Evolutionary conservation across 2,113 vertebrate species (phyloP), one percentile per base, ranked within the genome.

Genomic region (Oreamnos americanus): DNA sequence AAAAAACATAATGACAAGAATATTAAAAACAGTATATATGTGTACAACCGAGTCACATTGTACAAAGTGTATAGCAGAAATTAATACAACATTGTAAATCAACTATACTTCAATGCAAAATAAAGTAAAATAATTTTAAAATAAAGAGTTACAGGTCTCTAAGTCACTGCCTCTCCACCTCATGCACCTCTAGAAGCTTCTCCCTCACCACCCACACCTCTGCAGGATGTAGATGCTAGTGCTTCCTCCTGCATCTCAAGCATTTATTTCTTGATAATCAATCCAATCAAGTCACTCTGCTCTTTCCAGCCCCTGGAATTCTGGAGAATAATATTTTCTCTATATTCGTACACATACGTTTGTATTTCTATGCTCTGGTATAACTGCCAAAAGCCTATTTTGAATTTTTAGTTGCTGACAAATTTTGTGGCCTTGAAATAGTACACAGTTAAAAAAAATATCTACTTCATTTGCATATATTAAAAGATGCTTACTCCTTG

Each of bases 361-460:
- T 55, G 3, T 79, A 92, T 81, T 90, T 96, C 30, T 79, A 74
- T 7, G 83, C 15, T 64, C 53, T 53, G 13, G 33, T 87, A 86
- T 30, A 97, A 97, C 55, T 95, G 79, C 16, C 55, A 67, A 95
- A 94, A 76, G 8, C 10, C 28, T 87, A 15, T 83, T 96, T 94
- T 78, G 39, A 94, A 55, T 6, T 28, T 91, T 86, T 49, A 79
- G 39, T 91, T 87, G 62, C n/a, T 62, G 58, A 67, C 7, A 97
- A 67, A 79, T 79, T 83, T n/a, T 88, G 10, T 79, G 67, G 28
- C 36, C 14, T 96, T 92, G 83, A 91, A 91, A 79, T 82, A 86
- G 17, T 28, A 85, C 25, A 45, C 7, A 45, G 83, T 91, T 89
- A n/a, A 2, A 84, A 7, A 78, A 85, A 6, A 23, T 8, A 39